Percentiles rank a stretch among this genome's conserved stretches.
These are phyloP conservation scores for Agyllia agylla DNA, from an alignment of 2,888 invertebrate species.

Conservation along the genomic window DNA sequence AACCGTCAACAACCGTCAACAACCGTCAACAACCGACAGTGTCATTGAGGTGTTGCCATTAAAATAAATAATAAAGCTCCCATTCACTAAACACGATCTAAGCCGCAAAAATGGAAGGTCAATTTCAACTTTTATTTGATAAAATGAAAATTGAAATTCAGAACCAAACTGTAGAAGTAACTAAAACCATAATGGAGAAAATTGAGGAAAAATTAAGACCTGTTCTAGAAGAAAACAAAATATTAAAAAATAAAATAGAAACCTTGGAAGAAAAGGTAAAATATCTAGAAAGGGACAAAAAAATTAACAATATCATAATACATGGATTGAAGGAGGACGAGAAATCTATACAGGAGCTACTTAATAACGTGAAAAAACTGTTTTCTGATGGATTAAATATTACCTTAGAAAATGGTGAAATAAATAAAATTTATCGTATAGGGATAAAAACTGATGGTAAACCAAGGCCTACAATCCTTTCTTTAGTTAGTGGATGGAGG, in stretches of 20 bases:
- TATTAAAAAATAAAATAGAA: neutral
- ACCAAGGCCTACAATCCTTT: neutral
- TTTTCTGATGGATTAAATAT: neutral
- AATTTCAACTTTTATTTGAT: neutral
- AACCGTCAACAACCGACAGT: neutral
- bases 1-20: neutral
- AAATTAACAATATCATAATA: neutral
- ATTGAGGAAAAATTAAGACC: neutral
- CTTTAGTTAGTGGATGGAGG: constrained; percentile 48
- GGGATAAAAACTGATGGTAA: neutral
- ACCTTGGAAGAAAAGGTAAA: neutral
- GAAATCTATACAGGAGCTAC: neutral
- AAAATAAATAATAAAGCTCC: neutral
- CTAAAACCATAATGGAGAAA: neutral
- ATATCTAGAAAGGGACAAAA: neutral
- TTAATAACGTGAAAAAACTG: neutral
- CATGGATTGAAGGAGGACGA: neutral
- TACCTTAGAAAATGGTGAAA: neutral
- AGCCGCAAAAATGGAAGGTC: neutral
- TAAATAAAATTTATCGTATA: neutral
- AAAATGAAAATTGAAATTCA: neutral
- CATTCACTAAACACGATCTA: neutral
- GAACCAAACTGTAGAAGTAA: neutral
- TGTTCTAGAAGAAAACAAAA: neutral
- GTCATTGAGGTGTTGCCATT: neutral